These are phyloP conservation scores for Noctua janthe DNA, from an alignment of 2,888 invertebrate genomes.

Conservation along the genomic window DNA sequence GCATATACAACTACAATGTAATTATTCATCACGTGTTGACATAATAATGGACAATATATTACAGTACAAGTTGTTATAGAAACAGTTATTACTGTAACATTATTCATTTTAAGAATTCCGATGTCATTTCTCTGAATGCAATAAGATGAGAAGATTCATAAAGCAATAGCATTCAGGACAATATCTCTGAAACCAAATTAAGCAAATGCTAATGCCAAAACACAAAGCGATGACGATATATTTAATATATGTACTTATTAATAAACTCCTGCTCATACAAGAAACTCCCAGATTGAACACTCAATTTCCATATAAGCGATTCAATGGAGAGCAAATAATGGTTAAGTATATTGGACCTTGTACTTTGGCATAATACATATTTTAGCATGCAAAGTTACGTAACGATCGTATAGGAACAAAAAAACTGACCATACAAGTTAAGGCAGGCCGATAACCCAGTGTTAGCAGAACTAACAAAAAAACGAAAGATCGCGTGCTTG, in stretches of 20 bases:
- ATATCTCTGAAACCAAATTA: conserved; percentile 37
- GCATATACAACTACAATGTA: conserved; percentile 15
- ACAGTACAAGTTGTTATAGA: conserved; percentile 14
- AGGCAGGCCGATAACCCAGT: conserved; percentile 69
- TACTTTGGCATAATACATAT: conserved; percentile 38
- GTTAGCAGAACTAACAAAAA: conserved; percentile 65
- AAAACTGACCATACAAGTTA: conserved; percentile 59
- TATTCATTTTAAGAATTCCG: conserved; percentile 45
- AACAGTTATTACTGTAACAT: conserved; percentile 27
- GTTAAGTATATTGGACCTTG: conserved; percentile 48
- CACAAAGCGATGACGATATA: conserved; percentile 13
- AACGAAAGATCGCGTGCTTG: conserved; percentile 50
- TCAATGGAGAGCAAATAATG: conserved; percentile 53
- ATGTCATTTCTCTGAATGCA: conserved; percentile 22
- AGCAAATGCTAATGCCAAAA: conserved; percentile 28
- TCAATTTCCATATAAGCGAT: conserved; percentile 27
- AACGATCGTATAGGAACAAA: conserved; percentile 50
- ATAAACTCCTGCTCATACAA: conserved; percentile 10
- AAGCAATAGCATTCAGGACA: conserved; percentile 47
- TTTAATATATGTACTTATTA: conserved; percentile 14
- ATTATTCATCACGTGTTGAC: conserved; percentile 40
- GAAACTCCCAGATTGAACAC: conserved; percentile 21
- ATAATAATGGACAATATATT: conserved; percentile 31
- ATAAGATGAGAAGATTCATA: conserved; percentile 30
- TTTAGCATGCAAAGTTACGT: conserved; percentile 56